Conservation (phyloP, 2,113 vertebrate genomes). For the Psophia crepitans region DNA sequence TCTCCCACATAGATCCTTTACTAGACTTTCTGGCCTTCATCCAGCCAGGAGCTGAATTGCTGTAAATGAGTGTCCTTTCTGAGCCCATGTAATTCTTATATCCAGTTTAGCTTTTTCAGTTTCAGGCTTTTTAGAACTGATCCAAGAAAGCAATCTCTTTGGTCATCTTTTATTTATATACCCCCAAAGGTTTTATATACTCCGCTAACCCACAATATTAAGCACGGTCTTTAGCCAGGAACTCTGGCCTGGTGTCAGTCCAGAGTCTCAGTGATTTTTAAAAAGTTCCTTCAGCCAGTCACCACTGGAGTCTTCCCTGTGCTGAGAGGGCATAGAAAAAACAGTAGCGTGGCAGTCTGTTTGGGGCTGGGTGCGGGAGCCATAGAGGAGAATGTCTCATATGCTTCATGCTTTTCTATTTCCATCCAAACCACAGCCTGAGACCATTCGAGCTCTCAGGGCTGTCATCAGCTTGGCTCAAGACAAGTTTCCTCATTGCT, state of each 20-base stretch:
- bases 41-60: neutral
- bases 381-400: neutral
- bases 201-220: neutral
- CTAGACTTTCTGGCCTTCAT: neutral
- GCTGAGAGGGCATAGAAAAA: neutral
- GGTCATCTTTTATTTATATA: neutral
- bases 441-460: neutral
- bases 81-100: neutral
- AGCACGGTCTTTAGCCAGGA: neutral
- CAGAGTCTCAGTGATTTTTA: neutral
- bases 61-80: neutral
- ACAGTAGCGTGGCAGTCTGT: neutral
- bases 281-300: neutral
- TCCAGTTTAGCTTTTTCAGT: neutral
- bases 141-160: constrained; percentile 3
- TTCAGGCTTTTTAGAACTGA: constrained; percentile 4
- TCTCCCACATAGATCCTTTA: neutral
- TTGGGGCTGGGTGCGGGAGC: neutral
- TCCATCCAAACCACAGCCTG: neutral
- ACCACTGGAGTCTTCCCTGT: neutral
- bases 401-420: neutral
- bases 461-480: neutral
- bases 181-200: neutral
- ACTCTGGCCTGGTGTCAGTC: neutral
- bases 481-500: neutral